Evolutionary conservation across 2,888 invertebrate species (phyloP).

Genomic region (Agapostemon virescens): DNA sequence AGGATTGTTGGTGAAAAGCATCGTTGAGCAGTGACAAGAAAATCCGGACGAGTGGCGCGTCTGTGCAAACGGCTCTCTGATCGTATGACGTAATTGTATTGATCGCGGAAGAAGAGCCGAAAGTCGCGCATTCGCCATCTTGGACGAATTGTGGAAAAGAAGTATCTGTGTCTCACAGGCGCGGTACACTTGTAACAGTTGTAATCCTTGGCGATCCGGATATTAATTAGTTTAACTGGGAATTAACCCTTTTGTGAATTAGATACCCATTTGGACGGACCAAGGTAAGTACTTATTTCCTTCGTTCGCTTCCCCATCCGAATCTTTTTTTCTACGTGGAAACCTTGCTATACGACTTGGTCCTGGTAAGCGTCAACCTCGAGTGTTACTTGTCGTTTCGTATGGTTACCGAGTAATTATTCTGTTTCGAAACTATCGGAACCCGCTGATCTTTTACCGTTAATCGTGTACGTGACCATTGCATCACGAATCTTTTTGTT

Average conservation of each 20-base stretch:
- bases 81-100: constrained; percentile 81
- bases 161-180: constrained; percentile 76
- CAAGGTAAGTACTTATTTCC: constrained; percentile 86
- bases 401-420: not conserved
- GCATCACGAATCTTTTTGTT: constrained; percentile 51
- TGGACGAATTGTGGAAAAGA: constrained; percentile 80
- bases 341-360: constrained; percentile 45
- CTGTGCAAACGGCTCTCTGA: constrained; percentile 70
- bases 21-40: constrained; percentile 60
- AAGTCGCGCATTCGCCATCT: constrained; percentile 81
- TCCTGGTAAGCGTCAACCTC: constrained; percentile 14
- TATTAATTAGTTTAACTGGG: constrained; percentile 78
- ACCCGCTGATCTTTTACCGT: not conserved
- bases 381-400: not conserved
- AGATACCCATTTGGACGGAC: constrained; percentile 89
- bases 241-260: constrained; percentile 83
- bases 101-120: constrained; percentile 80
- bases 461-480: not conserved
- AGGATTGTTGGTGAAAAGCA: constrained; percentile 32
- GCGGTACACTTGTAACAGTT: constrained; percentile 72
- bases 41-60: constrained; percentile 70
- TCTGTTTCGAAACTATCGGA: not conserved
- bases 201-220: constrained; percentile 79
- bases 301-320: constrained; percentile 76
- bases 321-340: constrained; percentile 80